Percentiles rank a stretch among this genome's conserved stretches.
phyloP scores from a whole-genome alignment of 2,797 vertebrate species.

The Malurus splendens region DNA sequence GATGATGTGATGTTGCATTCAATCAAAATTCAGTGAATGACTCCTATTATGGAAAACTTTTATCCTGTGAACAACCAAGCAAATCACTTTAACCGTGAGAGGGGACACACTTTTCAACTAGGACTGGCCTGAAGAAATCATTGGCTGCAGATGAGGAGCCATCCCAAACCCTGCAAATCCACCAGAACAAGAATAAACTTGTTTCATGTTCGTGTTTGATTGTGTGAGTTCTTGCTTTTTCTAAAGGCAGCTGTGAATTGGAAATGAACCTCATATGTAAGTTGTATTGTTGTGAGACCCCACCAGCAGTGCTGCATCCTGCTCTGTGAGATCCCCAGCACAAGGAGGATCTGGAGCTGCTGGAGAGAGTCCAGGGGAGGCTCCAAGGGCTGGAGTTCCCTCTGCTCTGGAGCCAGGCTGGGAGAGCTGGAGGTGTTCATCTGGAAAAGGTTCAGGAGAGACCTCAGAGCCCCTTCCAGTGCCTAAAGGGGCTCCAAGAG shows the following conservation, averaged over 20 bases:
- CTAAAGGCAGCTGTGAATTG: background rate
- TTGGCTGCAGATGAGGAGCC: background rate
- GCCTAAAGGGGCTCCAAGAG: background rate
- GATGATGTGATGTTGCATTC: background rate
- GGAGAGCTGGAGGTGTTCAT: background rate
- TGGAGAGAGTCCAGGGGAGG: background rate
- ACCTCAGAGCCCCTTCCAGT: background rate
- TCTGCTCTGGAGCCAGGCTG: background rate
- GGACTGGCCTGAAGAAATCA: background rate
- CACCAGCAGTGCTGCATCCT: background rate
- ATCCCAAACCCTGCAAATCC: background rate
- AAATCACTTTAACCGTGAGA: background rate
- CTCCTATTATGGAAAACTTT: fast-evolving
- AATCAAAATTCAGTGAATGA: background rate
- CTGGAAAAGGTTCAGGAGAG: background rate
- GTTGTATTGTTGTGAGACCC: background rate
- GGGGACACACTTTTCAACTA: background rate
- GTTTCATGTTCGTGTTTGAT: background rate
- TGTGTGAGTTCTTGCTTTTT: background rate
- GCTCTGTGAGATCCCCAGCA: background rate
- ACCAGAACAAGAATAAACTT: background rate
- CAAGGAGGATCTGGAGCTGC: background rate
- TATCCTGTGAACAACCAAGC: background rate
- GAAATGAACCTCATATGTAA: fast-evolving
- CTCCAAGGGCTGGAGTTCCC: background rate